These are phyloP conservation scores for Ascidia mentula DNA, from an alignment of 23 tunicate species.

Conservation along the genomic window DNA sequence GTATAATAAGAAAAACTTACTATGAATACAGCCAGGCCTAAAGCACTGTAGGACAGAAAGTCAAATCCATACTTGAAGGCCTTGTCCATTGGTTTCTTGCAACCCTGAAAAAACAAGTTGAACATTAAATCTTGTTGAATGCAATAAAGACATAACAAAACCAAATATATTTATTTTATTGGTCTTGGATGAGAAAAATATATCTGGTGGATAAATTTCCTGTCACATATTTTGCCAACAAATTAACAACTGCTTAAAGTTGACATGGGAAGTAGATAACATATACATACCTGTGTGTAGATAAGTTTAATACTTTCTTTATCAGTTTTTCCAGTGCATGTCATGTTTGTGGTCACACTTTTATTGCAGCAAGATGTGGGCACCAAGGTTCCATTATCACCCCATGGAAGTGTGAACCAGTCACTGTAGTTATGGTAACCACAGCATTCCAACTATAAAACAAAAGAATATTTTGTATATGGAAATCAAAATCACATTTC, in stretches of 20 bases:
- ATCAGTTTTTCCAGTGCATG: conserved; percentile 49
- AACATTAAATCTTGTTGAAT: too few relatives aligned
- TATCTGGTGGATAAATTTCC: too few relatives aligned
- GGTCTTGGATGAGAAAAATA: too few relatives aligned
- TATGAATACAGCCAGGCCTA: conserved; percentile 27
- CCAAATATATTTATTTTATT: too few relatives aligned
- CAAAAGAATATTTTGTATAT: background rate
- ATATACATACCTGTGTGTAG: conserved; percentile 23
- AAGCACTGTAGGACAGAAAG: conserved; percentile 28
- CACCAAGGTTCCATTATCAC: conserved; percentile 23
- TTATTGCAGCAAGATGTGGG: conserved; percentile 71
- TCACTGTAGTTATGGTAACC: conserved; percentile 71
- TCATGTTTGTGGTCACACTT: conserved; percentile 12
- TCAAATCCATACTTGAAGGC: conserved; percentile 23
- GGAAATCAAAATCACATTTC: too few relatives aligned
- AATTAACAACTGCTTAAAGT: background rate
- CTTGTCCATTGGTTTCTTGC: conserved; percentile 19
- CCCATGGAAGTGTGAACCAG: conserved; percentile 35
- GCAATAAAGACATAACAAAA: too few relatives aligned
- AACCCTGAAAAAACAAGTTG: conserved; percentile 15
- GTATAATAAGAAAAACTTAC: conserved; percentile 22
- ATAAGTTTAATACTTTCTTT: conserved; percentile 8
- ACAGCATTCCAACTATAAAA: conserved; percentile 61
- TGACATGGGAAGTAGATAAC: background rate
- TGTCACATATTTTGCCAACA: too few relatives aligned